A percentile compares a stretch with the other conserved stretches of the same genome.
Evolutionary conservation across 2,113 vertebrate species (phyloP).

Genomic region (Marmota flaviventris): DNA sequence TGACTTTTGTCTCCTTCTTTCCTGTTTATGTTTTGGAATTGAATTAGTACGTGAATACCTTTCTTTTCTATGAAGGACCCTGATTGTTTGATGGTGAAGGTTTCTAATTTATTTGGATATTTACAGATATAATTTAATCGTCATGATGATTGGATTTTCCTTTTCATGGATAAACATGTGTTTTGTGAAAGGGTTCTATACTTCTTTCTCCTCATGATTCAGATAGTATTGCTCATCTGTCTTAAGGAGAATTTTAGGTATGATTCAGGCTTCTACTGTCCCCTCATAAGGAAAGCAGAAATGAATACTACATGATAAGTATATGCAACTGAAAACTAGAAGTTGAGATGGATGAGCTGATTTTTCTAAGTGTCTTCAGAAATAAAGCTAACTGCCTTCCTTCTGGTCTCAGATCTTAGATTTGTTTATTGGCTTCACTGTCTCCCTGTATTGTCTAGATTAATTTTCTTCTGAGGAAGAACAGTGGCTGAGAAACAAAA

Average conservation of each 20-base stretch:
- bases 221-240: background rate
- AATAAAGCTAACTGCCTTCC: background rate
- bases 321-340: background rate
- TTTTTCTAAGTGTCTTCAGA: conserved; percentile 22
- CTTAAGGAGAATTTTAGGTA: conserved; percentile 21
- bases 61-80: conserved; percentile 51
- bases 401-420: background rate
- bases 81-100: background rate
- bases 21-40: conserved; percentile 60
- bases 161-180: conserved; percentile 24
- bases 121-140: conserved; percentile 56
- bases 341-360: background rate
- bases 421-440: background rate
- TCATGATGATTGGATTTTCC: conserved; percentile 60
- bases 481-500: background rate
- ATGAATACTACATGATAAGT: background rate
- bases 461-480: background rate
- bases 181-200: background rate
- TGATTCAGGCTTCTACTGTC: conserved; percentile 21
- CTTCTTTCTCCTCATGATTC: conserved; percentile 18
- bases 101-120: conserved; percentile 63
- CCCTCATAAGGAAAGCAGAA: background rate
- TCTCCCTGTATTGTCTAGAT: background rate
- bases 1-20: conserved; percentile 61
- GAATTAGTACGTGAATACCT: fast-evolving